Percentiles rank a stretch among this genome's conserved stretches.
Evolutionary conservation across 2,797 vertebrate species (phyloP).

Genomic region (Enteromius mattozi): DNA sequence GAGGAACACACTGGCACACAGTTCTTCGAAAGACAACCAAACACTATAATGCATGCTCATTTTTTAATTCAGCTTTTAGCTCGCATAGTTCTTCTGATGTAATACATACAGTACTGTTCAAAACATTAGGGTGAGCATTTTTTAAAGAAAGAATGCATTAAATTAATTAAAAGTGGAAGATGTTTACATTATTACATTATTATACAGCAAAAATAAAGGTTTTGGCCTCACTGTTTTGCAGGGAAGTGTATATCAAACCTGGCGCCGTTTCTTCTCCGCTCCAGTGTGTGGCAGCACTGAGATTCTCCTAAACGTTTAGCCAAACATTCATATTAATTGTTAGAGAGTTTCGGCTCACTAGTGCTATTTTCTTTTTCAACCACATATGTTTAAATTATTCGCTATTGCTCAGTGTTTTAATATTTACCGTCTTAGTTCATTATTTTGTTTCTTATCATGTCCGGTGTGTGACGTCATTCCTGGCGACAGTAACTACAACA

Average conservation of each 20-base stretch:
- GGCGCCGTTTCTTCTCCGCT: not conserved
- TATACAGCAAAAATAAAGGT: too few species aligned
- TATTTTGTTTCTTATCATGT: not conserved
- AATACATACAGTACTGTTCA: not conserved
- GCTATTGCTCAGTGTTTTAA: not conserved
- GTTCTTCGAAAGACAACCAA: not conserved
- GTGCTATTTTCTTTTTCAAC: not conserved
- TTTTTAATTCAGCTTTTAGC: not conserved
- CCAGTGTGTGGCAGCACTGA: not conserved
- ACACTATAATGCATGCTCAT: not conserved
- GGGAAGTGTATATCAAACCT: too few species aligned
- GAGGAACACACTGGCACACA: not conserved
- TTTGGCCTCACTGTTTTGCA: too few species aligned
- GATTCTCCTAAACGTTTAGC: not conserved
- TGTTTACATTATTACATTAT: not conserved
- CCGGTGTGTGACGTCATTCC: slow-evolving; percentile 1
- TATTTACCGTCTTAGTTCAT: not conserved
- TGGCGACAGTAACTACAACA: slow-evolving; percentile 51
- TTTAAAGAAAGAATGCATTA: not conserved
- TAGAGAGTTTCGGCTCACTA: not conserved
- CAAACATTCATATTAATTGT: not conserved
- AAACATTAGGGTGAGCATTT: not conserved
- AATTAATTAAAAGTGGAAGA: not conserved
- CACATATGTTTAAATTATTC: not conserved
- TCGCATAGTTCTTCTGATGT: not conserved